phyloP scores from a whole-genome alignment of 2,797 vertebrate species.

The Loris lydekkerianus region DNA sequence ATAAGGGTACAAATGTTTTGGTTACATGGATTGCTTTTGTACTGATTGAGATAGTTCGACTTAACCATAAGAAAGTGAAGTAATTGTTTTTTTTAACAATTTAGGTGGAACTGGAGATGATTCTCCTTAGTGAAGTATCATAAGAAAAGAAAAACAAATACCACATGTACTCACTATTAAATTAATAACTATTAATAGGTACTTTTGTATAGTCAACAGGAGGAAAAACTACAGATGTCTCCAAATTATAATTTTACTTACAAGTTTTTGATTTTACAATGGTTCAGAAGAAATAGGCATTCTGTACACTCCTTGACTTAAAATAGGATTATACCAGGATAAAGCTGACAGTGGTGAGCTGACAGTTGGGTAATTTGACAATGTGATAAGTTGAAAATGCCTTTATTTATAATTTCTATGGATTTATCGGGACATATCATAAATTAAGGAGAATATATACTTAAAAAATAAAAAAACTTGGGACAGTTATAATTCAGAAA shows the following conservation, averaged over 20 bases:
- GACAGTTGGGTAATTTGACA: neutral
- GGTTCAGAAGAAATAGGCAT: neutral
- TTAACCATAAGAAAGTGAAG: no score
- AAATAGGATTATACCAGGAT: neutral
- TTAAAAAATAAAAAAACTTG: conserved; percentile 20
- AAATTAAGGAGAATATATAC: neutral
- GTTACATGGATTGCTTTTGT: no score
- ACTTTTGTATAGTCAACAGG: neutral
- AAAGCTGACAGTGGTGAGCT: neutral
- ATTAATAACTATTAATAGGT: neutral
- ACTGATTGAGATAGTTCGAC: no score
- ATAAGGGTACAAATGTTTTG: no score
- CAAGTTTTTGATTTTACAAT: neutral
- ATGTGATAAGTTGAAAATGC: neutral
- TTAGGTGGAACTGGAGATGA: no score
- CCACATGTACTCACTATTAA: no score
- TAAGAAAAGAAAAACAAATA: no score
- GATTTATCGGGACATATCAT: neutral
- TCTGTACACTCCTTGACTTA: neutral
- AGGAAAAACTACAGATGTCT: neutral
- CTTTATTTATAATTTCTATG: neutral
- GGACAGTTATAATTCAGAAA: neutral
- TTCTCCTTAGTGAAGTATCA: no score
- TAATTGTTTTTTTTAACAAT: no score
- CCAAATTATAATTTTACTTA: neutral